Evolutionary conservation across 2,888 invertebrate species (phyloP).

Genomic region (Parnassius glacialis): DNA sequence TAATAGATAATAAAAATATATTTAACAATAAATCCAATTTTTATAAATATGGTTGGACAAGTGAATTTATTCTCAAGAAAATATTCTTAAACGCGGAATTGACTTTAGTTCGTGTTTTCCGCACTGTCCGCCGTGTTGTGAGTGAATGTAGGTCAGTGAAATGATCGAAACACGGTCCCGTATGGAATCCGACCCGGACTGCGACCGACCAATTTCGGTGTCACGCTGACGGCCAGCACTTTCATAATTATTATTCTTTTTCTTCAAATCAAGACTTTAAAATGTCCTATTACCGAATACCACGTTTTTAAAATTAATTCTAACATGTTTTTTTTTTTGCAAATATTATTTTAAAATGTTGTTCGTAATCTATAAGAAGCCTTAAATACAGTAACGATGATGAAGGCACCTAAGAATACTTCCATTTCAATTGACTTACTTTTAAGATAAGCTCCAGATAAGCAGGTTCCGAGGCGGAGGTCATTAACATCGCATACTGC

Average conservation of each 20-base stretch:
- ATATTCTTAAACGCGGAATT: constrained; percentile 5
- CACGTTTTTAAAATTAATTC: no score
- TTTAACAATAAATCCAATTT: not conserved
- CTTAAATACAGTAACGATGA: constrained; percentile 2
- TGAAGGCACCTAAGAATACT: constrained; percentile 14
- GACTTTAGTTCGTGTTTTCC: constrained; percentile 23
- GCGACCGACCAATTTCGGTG: constrained; percentile 67
- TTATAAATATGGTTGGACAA: constrained; percentile 18
- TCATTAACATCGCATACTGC: constrained; percentile 41
- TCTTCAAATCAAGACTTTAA: no score
- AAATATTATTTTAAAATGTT: not conserved
- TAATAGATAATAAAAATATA: no score
- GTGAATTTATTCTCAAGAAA: not conserved
- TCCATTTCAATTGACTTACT: constrained; percentile 39
- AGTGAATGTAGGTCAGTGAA: constrained; percentile 76
- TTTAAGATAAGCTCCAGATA: constrained; percentile 45
- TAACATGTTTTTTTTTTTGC: not conserved
- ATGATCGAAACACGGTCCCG: constrained; percentile 76
- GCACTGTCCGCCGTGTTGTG: constrained; percentile 39
- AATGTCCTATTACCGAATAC: no score
- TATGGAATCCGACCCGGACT: constrained; percentile 69
- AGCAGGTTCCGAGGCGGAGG: constrained; percentile 45
- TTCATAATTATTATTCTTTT: constrained; percentile 42
- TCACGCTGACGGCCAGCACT: constrained; percentile 59
- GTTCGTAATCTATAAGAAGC: not conserved